phyloP scores from a whole-genome alignment of 2,113 vertebrate species.

The Malurus melanocephalus region DNA sequence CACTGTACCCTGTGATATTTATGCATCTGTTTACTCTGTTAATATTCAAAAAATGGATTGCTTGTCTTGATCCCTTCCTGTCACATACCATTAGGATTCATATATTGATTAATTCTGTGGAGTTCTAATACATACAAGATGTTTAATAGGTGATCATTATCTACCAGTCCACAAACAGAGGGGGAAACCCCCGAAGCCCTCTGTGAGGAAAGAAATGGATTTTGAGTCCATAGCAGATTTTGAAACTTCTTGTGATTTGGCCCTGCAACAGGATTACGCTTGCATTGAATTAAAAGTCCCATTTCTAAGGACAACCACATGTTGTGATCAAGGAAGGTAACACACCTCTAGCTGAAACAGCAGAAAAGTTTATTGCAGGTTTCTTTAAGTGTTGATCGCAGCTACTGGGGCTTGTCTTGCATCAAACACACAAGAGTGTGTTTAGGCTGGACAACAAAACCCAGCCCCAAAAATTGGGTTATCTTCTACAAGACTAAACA shows the following conservation, averaged over 20 bases:
- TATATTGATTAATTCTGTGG: neutral
- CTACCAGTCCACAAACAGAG: accelerated
- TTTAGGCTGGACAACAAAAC: neutral
- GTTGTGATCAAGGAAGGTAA: neutral
- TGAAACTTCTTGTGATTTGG: neutral
- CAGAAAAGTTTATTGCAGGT: neutral
- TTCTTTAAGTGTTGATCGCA: neutral
- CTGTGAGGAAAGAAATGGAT: neutral
- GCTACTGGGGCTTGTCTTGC: neutral
- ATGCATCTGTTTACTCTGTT: neutral
- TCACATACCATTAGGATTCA: neutral
- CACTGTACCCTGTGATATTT: neutral
- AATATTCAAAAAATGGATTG: neutral
- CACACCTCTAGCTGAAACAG: neutral
- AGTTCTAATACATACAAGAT: neutral
- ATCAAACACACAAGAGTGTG: neutral
- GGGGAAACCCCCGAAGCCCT: neutral
- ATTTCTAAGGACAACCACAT: neutral
- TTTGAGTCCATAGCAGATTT: neutral
- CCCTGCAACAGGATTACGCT: neutral
- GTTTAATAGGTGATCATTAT: neutral
- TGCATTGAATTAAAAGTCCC: neutral
- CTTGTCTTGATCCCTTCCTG: neutral
- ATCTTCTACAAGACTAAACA: neutral
- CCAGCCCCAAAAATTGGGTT: neutral